These are phyloP conservation scores for Xanthia icteritia DNA, from an alignment of 2,888 invertebrate species.

Conservation along the genomic window DNA sequence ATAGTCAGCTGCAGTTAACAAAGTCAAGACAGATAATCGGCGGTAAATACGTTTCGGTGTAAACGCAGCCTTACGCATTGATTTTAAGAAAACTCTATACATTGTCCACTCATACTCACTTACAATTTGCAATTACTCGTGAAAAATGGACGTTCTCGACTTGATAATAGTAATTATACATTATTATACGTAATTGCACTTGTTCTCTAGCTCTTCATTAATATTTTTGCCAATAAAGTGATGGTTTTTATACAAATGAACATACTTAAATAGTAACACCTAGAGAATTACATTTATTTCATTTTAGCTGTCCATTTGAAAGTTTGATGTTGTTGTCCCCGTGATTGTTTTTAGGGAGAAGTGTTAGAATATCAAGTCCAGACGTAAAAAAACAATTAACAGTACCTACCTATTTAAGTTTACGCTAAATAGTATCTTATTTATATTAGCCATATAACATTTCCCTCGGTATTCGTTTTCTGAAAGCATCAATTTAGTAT, in stretches of 20 bases:
- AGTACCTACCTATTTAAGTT: too few relatives aligned
- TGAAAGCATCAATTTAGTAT: too few relatives aligned
- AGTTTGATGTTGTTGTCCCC: conserved; percentile 30
- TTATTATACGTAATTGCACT: conserved; percentile 87
- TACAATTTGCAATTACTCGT: conserved; percentile 78
- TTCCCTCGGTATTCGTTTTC: neutral
- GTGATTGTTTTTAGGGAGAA: neutral
- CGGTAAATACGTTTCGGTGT: conserved; percentile 9
- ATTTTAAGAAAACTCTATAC: conserved; percentile 57
- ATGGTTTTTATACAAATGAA: conserved; percentile 70
- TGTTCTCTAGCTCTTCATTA: conserved; percentile 77
- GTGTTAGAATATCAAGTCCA: conserved; percentile 61
- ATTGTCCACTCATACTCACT: conserved; percentile 70
- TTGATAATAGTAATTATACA: conserved; percentile 79
- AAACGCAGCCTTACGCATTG: conserved; percentile 12
- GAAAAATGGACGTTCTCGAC: conserved; percentile 85
- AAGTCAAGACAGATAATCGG: neutral
- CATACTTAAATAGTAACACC: conserved; percentile 50
- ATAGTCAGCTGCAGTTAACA: neutral
- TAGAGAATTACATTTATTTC: conserved; percentile 44
- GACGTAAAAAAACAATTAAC: neutral
- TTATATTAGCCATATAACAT: neutral
- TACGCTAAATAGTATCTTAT: neutral
- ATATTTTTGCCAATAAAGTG: conserved; percentile 74
- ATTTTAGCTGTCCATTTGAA: conserved; percentile 43